A percentile compares a stretch with the other conserved stretches of the same genome.
Conservation (phyloP, 64 coral and sea anemone genomes). For the Actinia tenebrosa region DNA sequence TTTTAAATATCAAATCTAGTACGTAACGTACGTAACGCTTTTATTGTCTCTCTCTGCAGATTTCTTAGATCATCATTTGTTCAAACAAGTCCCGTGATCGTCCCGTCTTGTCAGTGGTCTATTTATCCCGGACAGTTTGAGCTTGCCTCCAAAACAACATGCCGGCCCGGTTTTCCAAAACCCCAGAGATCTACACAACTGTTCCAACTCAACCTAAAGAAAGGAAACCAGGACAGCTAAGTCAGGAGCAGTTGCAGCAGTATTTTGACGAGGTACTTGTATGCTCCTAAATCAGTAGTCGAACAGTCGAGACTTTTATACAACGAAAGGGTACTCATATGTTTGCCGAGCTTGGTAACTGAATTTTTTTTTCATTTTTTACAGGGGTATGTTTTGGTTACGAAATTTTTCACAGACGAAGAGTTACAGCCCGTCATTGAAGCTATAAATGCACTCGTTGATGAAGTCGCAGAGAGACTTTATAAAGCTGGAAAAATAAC, state of each 20-base stretch:
- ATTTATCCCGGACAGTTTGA: neutral
- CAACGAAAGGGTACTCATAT: too few species aligned
- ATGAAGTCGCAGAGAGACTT: slow-evolving; percentile 65
- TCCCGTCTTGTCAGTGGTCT: neutral
- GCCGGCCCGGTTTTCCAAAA: neutral
- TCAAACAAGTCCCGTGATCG: neutral
- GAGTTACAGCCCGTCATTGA: slow-evolving; percentile 65
- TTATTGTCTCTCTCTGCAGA: too few species aligned
- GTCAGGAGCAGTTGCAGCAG: slow-evolving; percentile 28
- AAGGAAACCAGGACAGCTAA: slow-evolving; percentile 25
- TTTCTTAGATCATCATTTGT: too few species aligned
- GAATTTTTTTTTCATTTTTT: neutral
- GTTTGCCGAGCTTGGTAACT: too few species aligned
- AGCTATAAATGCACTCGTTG: slow-evolving; percentile 48
- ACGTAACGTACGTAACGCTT: too few species aligned
- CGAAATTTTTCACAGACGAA: slow-evolving; percentile 60
- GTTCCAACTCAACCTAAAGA: neutral
- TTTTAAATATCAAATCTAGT: too few species aligned
- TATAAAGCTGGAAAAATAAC: slow-evolving; percentile 68
- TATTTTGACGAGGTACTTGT: slow-evolving; percentile 28
- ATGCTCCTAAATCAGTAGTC: too few species aligned
- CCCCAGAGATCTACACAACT: slow-evolving; percentile 26
- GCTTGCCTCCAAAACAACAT: neutral
- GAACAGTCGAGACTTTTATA: too few species aligned
- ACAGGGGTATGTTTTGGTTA: slow-evolving; percentile 65